Percentiles rank a stretch among this genome's conserved stretches.
Conservation (phyloP, 2,888 invertebrate genomes). For the Netelia virgata region DNA sequence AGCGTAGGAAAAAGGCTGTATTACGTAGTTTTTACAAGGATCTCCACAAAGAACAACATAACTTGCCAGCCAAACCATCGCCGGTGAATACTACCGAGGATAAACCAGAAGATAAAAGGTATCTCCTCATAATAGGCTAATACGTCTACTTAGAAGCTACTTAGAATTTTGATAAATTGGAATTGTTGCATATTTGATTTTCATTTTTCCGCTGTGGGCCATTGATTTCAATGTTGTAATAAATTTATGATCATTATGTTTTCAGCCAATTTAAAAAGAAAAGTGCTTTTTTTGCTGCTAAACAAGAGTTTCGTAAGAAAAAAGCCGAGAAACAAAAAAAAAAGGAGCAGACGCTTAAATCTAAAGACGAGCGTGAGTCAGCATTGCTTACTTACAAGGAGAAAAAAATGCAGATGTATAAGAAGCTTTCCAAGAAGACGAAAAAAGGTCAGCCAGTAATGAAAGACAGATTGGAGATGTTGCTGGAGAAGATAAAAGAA, state of each 20-base stretch:
- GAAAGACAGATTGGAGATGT: conserved; percentile 92
- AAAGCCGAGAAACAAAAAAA: conserved; percentile 87
- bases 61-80: conserved; percentile 72
- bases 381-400: conserved; percentile 89
- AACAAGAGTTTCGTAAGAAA: conserved; percentile 86
- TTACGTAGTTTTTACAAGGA: conserved; percentile 87
- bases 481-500: conserved; percentile 91
- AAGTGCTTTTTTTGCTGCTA: conserved; percentile 86
- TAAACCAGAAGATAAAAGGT: conserved; percentile 49
- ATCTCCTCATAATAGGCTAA: background rate
- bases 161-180: background rate
- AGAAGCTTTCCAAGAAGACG: conserved; percentile 91
- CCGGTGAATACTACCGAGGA: conserved; percentile 18
- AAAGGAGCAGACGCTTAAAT: conserved; percentile 85
- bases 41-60: conserved; percentile 85
- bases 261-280: conserved; percentile 63
- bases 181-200: background rate
- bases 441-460: conserved; percentile 94
- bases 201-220: background rate
- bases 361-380: conserved; percentile 87
- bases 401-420: conserved; percentile 90
- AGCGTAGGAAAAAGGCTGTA: conserved; percentile 87
- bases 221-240: background rate
- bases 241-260: background rate
- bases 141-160: background rate